A percentile compares a stretch with the other conserved stretches of the same genome.
These are phyloP conservation scores for Cephalopterus ornatus DNA, from an alignment of 2,113 vertebrate species.

Conservation along the genomic window DNA sequence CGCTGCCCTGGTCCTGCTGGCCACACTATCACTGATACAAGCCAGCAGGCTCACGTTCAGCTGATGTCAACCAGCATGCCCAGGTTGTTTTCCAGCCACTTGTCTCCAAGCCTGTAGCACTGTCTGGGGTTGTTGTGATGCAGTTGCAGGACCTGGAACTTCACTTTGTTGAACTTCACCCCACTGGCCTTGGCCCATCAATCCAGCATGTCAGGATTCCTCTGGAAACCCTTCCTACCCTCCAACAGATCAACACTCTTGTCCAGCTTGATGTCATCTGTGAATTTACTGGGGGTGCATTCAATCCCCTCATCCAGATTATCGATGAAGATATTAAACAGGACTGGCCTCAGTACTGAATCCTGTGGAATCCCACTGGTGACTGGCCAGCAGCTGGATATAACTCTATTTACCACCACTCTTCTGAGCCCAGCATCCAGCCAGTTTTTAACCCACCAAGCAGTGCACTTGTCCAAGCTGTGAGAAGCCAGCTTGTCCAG, in stretches of 20 bases:
- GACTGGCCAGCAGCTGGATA: neutral
- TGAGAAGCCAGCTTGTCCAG: neutral
- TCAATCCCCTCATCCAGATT: neutral
- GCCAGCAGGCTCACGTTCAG: neutral
- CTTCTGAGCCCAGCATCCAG: neutral
- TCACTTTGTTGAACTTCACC: neutral
- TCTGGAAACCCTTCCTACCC: neutral
- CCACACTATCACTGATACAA: neutral
- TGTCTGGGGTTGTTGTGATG: neutral
- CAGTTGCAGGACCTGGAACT: neutral
- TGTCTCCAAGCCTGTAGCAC: neutral
- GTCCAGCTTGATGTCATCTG: neutral
- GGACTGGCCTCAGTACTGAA: rapidly evolving
- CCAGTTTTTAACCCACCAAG: neutral
- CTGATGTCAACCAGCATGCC: rapidly evolving
- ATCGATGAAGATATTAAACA: too few species aligned
- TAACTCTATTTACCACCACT: neutral
- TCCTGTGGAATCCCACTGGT: rapidly evolving
- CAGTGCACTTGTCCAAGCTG: neutral
- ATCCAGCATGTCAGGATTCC: neutral
- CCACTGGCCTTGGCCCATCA: neutral
- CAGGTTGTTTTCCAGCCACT: rapidly evolving
- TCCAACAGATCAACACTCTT: neutral
- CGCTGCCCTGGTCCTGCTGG: neutral
- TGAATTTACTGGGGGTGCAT: neutral